These are phyloP conservation scores for Peromyscus attwateri DNA, from an alignment of 2,797 vertebrate genomes.

Conservation along the genomic window DNA sequence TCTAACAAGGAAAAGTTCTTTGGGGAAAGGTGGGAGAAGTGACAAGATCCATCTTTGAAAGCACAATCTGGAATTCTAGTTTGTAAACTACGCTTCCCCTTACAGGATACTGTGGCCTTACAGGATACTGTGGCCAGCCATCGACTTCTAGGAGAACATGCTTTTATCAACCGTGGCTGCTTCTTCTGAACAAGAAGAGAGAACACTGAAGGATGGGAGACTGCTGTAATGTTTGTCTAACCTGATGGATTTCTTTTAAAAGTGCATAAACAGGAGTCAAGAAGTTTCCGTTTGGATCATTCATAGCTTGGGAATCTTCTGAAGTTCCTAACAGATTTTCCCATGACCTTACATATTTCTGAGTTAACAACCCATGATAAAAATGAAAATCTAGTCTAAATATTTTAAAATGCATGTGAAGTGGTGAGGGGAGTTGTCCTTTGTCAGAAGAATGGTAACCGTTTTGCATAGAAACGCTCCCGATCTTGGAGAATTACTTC, in stretches of 20 bases:
- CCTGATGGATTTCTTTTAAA: conserved; percentile 66
- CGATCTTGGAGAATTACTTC: conserved; percentile 68
- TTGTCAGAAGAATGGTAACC: conserved; percentile 65
- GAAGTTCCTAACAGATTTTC: conserved; percentile 70
- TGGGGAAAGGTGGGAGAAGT: background rate
- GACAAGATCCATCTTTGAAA: background rate
- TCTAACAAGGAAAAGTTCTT: background rate
- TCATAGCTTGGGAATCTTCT: conserved; percentile 62
- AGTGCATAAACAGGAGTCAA: conserved; percentile 59
- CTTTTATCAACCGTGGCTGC: background rate
- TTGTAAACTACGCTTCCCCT: background rate
- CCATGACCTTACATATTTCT: conserved; percentile 66
- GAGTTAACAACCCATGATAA: conserved; percentile 51
- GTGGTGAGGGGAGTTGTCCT: conserved; percentile 61
- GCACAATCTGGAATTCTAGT: background rate
- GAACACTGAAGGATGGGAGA: background rate
- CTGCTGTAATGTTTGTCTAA: conserved; percentile 34
- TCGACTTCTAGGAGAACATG: background rate
- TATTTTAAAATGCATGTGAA: conserved; percentile 67
- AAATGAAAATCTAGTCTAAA: conserved; percentile 74
- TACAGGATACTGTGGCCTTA: too few relatives aligned
- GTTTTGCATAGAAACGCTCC: conserved; percentile 67
- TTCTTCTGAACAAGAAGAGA: background rate
- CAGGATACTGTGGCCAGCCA: background rate
- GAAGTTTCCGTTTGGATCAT: conserved; percentile 68